Conservation (phyloP, 1,140 invertebrate genomes). For the Dendrolimus kikuchii region DNA sequence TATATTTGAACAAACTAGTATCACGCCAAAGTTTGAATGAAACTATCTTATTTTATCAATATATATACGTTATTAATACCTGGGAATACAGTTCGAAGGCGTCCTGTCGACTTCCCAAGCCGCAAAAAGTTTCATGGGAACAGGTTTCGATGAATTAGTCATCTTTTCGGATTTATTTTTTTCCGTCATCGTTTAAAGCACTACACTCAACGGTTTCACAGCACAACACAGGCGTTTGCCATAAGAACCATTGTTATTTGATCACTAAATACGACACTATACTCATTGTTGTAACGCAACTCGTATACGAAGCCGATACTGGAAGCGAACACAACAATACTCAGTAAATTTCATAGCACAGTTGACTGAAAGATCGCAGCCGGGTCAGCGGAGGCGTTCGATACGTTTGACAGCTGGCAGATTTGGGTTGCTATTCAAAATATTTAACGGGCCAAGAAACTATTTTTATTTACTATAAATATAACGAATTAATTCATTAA, state of each 20-base stretch:
- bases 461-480: too few relatives aligned
- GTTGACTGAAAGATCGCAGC: constrained; percentile 24
- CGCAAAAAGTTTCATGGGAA: constrained; percentile 97
- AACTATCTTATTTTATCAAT: too few relatives aligned
- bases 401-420: constrained; percentile 50
- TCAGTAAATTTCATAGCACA: constrained; percentile 36
- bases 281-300: constrained; percentile 43
- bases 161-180: constrained; percentile 73
- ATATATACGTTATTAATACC: constrained; percentile 72
- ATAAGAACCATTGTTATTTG: constrained; percentile 56
- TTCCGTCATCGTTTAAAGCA: constrained; percentile 68
- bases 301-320: constrained; percentile 29
- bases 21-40: not conserved
- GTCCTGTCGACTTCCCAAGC: constrained; percentile 98
- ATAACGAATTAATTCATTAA: too few relatives aligned
- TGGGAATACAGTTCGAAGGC: constrained; percentile 96
- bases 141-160: constrained; percentile 81
- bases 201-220: constrained; percentile 54
- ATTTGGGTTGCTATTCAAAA: constrained; percentile 17
- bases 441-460: not conserved
- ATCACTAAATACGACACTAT: constrained; percentile 56
- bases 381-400: constrained; percentile 45
- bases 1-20: constrained; percentile 10
- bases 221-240: constrained; percentile 46
- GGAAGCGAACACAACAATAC: constrained; percentile 42